Conservation (phyloP, 2,113 vertebrate genomes). For the Balaenoptera acutorostrata region DNA sequence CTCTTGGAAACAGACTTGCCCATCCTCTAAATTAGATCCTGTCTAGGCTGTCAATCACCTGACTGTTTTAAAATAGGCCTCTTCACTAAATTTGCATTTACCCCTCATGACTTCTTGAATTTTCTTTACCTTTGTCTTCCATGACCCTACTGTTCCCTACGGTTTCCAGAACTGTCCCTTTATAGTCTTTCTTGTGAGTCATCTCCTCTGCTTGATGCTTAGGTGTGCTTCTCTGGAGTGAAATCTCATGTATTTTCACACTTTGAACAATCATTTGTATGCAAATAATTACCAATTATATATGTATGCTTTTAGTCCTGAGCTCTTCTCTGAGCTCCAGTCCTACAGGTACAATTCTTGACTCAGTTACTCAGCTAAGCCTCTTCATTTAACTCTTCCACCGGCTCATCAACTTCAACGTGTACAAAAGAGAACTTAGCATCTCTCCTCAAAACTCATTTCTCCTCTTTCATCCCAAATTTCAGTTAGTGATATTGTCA, state of each 20-base stretch:
- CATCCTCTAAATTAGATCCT: neutral
- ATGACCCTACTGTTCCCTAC: neutral
- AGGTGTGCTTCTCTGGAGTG: neutral
- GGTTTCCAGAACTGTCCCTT: neutral
- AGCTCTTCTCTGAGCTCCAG: neutral
- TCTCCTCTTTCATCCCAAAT: neutral
- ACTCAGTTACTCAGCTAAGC: neutral
- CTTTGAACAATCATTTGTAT: neutral
- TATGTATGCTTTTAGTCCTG: neutral
- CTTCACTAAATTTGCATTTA: neutral
- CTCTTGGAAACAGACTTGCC: neutral
- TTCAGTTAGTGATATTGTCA: neutral
- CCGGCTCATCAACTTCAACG: neutral
- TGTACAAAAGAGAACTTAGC: neutral
- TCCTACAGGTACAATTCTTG: neutral
- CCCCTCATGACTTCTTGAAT: neutral
- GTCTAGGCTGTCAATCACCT: neutral
- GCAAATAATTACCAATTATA: neutral
- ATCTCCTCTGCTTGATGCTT: neutral
- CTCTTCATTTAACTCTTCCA: neutral
- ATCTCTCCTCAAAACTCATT: neutral
- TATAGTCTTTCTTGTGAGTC: neutral
- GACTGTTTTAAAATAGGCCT: neutral
- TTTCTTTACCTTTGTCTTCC: neutral
- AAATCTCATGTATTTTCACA: neutral